Evolutionary conservation across 2,888 invertebrate genomes (phyloP).

Genomic region (Meteorus cinctellus): DNA sequence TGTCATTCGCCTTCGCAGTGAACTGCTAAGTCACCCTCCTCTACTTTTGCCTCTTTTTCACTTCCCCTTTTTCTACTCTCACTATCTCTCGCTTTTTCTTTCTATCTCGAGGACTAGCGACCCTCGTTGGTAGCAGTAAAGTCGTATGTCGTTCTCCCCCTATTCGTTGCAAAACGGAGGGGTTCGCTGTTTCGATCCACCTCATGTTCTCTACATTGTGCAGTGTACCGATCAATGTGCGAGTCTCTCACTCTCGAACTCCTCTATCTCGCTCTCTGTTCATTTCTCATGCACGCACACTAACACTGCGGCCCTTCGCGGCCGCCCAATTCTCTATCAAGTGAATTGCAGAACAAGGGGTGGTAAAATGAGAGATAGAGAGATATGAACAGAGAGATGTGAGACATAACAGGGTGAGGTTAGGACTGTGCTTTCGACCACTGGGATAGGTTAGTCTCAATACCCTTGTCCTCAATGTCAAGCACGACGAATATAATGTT

Average conservation of each 20-base stretch:
- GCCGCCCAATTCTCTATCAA: neutral
- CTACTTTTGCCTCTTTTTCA: neutral
- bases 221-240: constrained; percentile 13
- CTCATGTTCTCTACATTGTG: constrained; percentile 1
- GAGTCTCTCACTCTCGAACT: constrained; percentile 27
- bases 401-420: constrained; percentile 10
- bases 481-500: constrained; percentile 15
- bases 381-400: constrained; percentile 2
- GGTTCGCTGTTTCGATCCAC: constrained; percentile 24
- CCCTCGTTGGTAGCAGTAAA: constrained; percentile 14
- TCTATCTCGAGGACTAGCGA: constrained; percentile 18
- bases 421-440: constrained; percentile 27
- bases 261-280: constrained; percentile 21
- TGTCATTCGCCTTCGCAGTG: constrained; percentile 19
- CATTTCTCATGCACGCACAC: constrained; percentile 18
- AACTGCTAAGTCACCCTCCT: constrained; percentile 30
- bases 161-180: constrained; percentile 25
- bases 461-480: constrained; percentile 33
- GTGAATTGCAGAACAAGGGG: constrained; percentile 1
- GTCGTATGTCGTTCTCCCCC: neutral
- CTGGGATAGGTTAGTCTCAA: constrained; percentile 33
- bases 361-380: neutral
- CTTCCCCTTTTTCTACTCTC: neutral
- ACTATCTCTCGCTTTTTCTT: constrained; percentile 1
- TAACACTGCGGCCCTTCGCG: constrained; percentile 28